Conservation (phyloP, 2,797 vertebrate genomes). For the Myotis findleyi region DNA sequence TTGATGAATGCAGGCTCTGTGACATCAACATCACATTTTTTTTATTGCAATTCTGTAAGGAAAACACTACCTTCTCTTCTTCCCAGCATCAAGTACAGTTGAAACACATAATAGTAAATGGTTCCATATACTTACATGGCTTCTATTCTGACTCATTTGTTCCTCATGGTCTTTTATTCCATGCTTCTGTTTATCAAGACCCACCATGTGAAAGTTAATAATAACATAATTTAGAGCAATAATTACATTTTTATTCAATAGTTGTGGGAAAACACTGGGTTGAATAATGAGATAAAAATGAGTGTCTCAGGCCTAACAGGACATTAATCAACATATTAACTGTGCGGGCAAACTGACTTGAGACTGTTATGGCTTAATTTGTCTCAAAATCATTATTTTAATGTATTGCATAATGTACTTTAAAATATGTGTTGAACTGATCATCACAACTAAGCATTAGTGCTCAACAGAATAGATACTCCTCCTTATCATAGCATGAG, state of each 20-base stretch:
- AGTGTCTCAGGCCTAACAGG: conserved; percentile 87
- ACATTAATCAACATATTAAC: conserved; percentile 92
- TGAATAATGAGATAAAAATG: conserved; percentile 90
- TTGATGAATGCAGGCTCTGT: conserved; percentile 60
- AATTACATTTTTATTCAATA: conserved; percentile 89
- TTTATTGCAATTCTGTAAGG: background rate
- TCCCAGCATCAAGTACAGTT: background rate
- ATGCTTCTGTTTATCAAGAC: conserved; percentile 85
- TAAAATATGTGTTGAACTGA: conserved; percentile 78
- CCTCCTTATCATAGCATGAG: conserved; percentile 19
- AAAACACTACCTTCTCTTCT: background rate
- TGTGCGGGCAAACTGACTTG: conserved; percentile 89
- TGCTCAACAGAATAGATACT: conserved; percentile 59
- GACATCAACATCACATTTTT: background rate
- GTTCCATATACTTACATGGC: background rate
- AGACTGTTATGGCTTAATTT: conserved; percentile 88
- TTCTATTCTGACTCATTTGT: conserved; percentile 70
- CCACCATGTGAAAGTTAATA: conserved; percentile 86
- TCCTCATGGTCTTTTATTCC: conserved; percentile 72
- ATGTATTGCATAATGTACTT: conserved; percentile 86
- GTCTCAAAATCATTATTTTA: conserved; percentile 89
- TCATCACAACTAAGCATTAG: conserved; percentile 72
- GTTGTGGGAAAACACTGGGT: conserved; percentile 86
- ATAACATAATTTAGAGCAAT: conserved; percentile 88
- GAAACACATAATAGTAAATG: conserved; percentile 41